These are phyloP conservation scores for Rhinoptilus africanus DNA, from an alignment of 2,113 vertebrate species.

Conservation along the genomic window DNA sequence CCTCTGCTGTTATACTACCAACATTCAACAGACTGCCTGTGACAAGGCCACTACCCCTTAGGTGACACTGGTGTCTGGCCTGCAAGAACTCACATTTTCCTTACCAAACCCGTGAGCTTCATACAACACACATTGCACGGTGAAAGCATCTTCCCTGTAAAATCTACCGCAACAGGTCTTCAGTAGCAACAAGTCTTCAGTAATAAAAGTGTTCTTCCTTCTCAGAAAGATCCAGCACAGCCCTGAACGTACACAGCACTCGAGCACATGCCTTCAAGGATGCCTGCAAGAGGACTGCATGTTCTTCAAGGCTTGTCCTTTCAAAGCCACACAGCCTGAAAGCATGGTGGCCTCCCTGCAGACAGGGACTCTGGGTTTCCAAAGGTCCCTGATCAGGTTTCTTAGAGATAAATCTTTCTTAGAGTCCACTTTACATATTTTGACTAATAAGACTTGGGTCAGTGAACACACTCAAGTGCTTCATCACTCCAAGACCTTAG, in stretches of 20 bases:
- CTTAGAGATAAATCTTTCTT: neutral
- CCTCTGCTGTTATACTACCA: neutral
- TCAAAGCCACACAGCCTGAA: neutral
- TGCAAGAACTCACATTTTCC: neutral
- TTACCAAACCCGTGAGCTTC: neutral
- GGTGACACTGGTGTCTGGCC: neutral
- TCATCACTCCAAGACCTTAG: neutral
- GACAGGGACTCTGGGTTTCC: neutral
- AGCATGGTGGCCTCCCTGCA: neutral
- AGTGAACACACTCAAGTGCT: neutral
- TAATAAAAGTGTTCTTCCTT: neutral
- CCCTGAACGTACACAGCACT: neutral
- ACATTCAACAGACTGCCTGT: neutral
- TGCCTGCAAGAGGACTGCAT: neutral
- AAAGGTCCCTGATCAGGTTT: neutral
- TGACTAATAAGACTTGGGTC: neutral
- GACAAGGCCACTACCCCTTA: neutral
- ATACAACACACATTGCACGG: neutral
- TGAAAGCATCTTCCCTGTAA: neutral
- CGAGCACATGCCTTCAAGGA: neutral
- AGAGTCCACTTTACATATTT: neutral
- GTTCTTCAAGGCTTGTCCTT: neutral
- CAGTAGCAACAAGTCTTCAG: neutral
- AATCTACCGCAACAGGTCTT: neutral
- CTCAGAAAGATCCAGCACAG: neutral